Base-by-base conservation (phyloP, 2,797 vertebrate genomes). In the Poeciliopsis turneri region DNA sequence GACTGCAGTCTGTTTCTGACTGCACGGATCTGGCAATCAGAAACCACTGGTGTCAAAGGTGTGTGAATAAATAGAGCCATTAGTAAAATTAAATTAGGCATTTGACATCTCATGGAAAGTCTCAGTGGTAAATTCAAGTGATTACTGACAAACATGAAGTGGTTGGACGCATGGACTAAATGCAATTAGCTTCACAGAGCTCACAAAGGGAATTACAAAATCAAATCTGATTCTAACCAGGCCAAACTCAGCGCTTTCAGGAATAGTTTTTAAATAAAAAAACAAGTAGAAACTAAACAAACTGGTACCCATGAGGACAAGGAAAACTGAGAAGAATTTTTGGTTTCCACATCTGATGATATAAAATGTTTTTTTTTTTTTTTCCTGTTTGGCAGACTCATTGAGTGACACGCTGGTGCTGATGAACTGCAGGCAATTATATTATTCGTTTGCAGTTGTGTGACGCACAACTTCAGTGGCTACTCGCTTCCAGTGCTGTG, bases 81-180 rank as follows among this genome's bases (percentile, higher is more conserved):
- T 76, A 80, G 57, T 77, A 75, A 77, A 77, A 81, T 69, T 51
- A 81, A 83, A 81, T 75, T 10, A 3, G 82, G 61, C 39, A 46
- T 61, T 84, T 84, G 76, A 85, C 77, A 84, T 85, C 80, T 88
- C 8, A 5, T 82, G 80, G 86, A 90, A 92, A 86, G 87, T 59
- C 77, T 80, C 10, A 46, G 82, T 81, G 84, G 82, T 87, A 78
- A 78, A 75, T 80, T 80, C 30, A 77, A 84, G 80, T 59, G 72
- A 87, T 79, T 78, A 70, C 79, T 77, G 78, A 82, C 84, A 90
- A 81, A 79, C 86, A 83, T 70, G 74, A 86, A 85, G 78, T 9
- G n/a, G 74, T 88, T 73, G 76, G 72, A 85, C 45, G 75, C 41
- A 51, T 45, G 13, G 36, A 83, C 79, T 84, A 84, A 91, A 89